A percentile compares a stretch with the other conserved stretches of the same genome.
These are phyloP conservation scores for Carollia perspicillata DNA, from an alignment of 2,113 vertebrate species.

Conservation along the genomic window DNA sequence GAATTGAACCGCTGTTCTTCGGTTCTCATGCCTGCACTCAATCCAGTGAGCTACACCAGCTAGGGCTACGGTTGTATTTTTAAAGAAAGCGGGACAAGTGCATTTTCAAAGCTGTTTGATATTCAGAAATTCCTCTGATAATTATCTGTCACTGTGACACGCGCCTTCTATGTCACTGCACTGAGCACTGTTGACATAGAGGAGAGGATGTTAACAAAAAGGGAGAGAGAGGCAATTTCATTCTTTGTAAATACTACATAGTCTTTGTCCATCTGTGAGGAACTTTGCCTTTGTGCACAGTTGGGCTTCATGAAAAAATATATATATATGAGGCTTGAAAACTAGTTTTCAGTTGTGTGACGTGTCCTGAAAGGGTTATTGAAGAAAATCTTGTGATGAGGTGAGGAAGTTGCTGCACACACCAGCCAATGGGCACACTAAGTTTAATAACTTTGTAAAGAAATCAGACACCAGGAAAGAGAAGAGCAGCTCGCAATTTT, in stretches of 20 bases:
- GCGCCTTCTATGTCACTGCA: background rate
- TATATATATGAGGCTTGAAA: conserved; percentile 51
- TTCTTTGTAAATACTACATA: background rate
- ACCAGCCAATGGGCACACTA: background rate
- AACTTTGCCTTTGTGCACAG: background rate
- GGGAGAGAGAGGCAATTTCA: background rate
- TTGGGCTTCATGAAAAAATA: conserved; percentile 27
- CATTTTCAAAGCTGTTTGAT: background rate
- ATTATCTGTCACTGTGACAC: background rate
- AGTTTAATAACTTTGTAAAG: background rate
- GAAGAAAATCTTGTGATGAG: conserved; percentile 27
- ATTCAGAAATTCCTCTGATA: background rate
- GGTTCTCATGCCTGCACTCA: too few relatives aligned
- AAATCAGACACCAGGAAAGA: background rate
- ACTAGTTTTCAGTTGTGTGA: conserved; percentile 18
- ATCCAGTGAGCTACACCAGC: too few relatives aligned
- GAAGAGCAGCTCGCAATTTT: background rate
- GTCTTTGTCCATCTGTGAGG: background rate
- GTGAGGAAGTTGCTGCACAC: background rate
- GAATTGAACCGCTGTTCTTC: too few relatives aligned
- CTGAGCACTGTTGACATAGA: background rate
- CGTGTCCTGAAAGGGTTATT: background rate
- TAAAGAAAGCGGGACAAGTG: background rate
- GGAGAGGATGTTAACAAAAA: background rate
- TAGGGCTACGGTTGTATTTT: background rate